Base-by-base conservation (phyloP, 1,140 invertebrate species). In the Bombus balteatus region DNA sequence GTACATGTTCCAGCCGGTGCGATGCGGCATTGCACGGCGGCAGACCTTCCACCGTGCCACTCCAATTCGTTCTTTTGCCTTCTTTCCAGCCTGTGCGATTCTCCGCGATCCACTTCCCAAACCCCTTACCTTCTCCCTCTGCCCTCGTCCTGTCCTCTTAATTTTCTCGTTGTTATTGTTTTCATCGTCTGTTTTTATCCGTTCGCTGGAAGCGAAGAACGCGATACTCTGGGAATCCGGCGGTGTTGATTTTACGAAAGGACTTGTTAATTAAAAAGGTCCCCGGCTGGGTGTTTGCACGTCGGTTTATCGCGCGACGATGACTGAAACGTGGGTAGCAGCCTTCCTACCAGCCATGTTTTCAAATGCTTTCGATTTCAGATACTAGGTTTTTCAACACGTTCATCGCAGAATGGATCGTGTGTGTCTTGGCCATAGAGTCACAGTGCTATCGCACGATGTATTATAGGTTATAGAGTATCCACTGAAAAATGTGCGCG, bases 61-160 rank as follows among this genome's bases (percentile, higher is more conserved):
- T 71, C 66, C 32, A 47, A 70, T 71, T 78, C 79, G 75, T 89
- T 71, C 77, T 85, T 81, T 79, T 71, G 41, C 84, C 75, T 82
- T 87, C 66, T 74, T 73, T 34, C 72, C 47, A 72, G 71, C 76
- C 68, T 81, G 81, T 70, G 81, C 83, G 70, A 88, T 79, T 71
- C 71, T 74, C 80, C 78, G 59, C 79, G 87, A 89, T 86, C 84
- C 83, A 62, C 57, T 75, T 75, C 32, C 73, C 25, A n/a, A 12
- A 62, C 25, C 41, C 62, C 18, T 68, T 12, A 10, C n/a, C 28
- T 41, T 10, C 70, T 12, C 0, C 62, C 57, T 43, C 81, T 34
- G 13, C 66, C 74, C 70, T 3, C 41, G 22, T 65, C 76, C 72
- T 65, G 53, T 72, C 68, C 72, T 86, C 75, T 66, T 87, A 62